A percentile compares a stretch with the other conserved stretches of the same genome.
Evolutionary conservation across 1,140 invertebrate species (phyloP).

Genomic region (Pseudomyrmex flavicornis): DNA sequence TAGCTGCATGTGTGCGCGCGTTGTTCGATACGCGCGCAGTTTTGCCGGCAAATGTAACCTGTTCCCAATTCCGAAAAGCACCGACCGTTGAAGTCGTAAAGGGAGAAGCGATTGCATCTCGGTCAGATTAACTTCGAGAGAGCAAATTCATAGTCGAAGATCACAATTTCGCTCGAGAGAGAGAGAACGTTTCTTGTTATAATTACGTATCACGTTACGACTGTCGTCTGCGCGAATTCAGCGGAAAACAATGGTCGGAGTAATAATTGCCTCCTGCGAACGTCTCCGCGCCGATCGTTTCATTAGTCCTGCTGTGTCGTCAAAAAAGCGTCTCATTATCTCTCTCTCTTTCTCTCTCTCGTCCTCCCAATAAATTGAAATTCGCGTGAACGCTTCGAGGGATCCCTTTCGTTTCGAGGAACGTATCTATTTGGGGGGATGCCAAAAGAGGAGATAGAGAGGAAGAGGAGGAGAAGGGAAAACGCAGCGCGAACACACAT

Average conservation of each 20-base stretch:
- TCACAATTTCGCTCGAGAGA: no score
- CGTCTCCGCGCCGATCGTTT: constrained; percentile 2
- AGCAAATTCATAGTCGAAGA: not conserved
- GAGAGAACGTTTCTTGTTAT: no score
- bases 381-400: constrained; percentile 27
- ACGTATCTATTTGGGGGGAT: constrained; percentile 9
- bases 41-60: not conserved
- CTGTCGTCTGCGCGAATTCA: not conserved
- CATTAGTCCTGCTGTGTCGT: constrained; percentile 36
- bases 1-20: no score
- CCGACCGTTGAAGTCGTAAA: not conserved
- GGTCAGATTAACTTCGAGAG: not conserved
- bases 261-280: not conserved
- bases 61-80: not conserved
- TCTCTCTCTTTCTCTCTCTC: no score
- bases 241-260: not conserved
- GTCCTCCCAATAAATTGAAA: constrained; percentile 56
- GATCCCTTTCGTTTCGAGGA: constrained; percentile 10
- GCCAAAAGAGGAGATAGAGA: not conserved
- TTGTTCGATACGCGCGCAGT: not conserved
- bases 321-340: constrained; percentile 11
- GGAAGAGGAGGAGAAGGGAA: not conserved
- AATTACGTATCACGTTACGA: constrained; percentile 2
- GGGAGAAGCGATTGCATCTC: not conserved
- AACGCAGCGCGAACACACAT: not conserved